Evolutionary conservation across 1,140 invertebrate genomes (phyloP), one percentile per base, ranked within the genome.

Genomic region (Brachionus manjavacas): DNA sequence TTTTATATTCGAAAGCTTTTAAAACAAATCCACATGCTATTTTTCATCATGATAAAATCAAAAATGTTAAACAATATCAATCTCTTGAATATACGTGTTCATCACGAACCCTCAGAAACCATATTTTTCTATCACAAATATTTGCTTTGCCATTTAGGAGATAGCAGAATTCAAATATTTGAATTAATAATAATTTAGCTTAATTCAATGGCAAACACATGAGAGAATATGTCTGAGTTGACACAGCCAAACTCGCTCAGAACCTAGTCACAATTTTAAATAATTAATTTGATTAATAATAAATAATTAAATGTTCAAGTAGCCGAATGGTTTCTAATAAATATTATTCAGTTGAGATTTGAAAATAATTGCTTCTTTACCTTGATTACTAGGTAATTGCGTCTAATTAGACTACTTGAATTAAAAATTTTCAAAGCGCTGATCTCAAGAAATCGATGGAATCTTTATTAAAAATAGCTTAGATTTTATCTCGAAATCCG

Each of bases 1-100:
- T 60, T 60, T 60, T 60, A 60, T 60, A 60, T 60, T 60, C 52
- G 52, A 60, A 60, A 60, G 52, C 52, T 60, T 60, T 60, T 60
- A 60, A n/a, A 60, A 60, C 52, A 60, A 60, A 60, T 60, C 52
- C 52, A 60, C 52, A 60, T 60, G 52, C 52, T 60, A 60, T 60
- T 60, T 60, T 60, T 60, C 52, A 60, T 60, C 52, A 60, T 60
- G 52, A 60, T 60, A 60, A 60, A 60, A 60, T 8, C n/a, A 60
- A 60, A 60, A 60, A 60, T 60, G 52, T 60, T 60, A 60, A 60
- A 60, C 52, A 60, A 60, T 60, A 60, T 20, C 52, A 60, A 60
- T 60, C 52, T 60, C 4, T 60, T 23, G 52, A 60, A 60, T 60
- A 60, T 60, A 60, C 52, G 52, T 60, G 52, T 60, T 60, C 52